Base-by-base conservation (phyloP, 64 coral and sea anemone genomes). In the Dendrophyllia cribrosa region DNA sequence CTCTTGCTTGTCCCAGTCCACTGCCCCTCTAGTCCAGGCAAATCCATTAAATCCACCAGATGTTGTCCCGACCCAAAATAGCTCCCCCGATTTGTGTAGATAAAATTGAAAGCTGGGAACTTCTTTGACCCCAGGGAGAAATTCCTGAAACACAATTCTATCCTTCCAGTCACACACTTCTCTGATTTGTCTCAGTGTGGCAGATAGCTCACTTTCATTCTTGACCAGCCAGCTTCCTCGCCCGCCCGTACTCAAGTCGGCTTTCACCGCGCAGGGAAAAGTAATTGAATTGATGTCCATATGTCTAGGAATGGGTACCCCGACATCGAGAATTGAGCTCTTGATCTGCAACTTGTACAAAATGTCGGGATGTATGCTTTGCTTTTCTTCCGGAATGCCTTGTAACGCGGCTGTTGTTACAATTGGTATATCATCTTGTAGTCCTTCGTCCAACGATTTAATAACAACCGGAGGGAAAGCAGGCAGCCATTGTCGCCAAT, bases 401-500 rank as follows among this genome's bases (percentile, higher is more conserved):
- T 91, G 64, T 19, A 91, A 59, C 21, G 89, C 74, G 1, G 21
- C 89, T 47, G 58, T 91, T 3, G 89, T 91, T 6, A 91, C 77
- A 11, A 91, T 49, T 0, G 64, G 89, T 22, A 91, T 16, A 10
- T 91, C 78, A 52, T 91, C 89, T 4, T 21, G 64, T 48, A 91
- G 55, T 14, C 76, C 89, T n/a, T 91, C 89, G 8, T 91, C 89
- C 60, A 79, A 26, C 2, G 77, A 56, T 58, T 82, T 91, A 17
- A 91, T 46, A 7, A 58, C 52, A 14, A n/a, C 49, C 10, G 89
- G 5, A 79, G 89, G 76, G 20, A 82, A 91, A 45, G 45, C 89
- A 1, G 89, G 89, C 56, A 91, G 89, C 89, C 89, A 91, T 52
- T 13, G 61, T 72, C 49, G 71, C 89, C 89, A 91, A 24, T 91